Evolutionary conservation across 2,113 vertebrate species (phyloP).

Genomic region (Pelecanoides urinatrix): DNA sequence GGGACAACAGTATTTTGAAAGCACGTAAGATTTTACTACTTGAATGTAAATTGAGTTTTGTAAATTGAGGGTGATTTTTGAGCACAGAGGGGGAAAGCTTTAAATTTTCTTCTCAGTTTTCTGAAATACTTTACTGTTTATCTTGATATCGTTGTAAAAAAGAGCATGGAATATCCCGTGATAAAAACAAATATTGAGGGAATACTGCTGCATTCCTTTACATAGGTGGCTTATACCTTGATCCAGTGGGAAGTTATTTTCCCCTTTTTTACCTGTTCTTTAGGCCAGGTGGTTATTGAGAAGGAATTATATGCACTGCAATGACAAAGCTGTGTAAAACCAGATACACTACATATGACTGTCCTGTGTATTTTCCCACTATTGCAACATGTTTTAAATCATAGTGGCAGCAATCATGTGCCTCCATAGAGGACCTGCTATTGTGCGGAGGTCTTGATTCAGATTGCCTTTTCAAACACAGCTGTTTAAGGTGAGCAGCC

Average conservation of each 20-base stretch:
- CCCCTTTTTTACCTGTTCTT: neutral
- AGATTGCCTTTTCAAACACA: neutral
- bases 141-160: neutral
- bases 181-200: neutral
- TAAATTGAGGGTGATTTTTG: neutral
- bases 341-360: neutral
- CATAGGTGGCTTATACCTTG: neutral
- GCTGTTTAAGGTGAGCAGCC: neutral
- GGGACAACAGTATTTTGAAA: neutral
- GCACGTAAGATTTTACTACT: neutral
- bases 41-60: neutral
- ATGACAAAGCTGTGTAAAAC: neutral
- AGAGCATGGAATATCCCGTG: neutral
- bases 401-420: neutral
- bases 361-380: neutral
- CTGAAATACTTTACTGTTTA: neutral
- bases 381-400: neutral
- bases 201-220: neutral
- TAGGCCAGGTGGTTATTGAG: neutral
- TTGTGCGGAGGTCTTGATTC: neutral
- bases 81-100: neutral
- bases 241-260: neutral
- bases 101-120: neutral
- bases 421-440: neutral
- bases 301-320: fast-evolving